These are phyloP conservation scores for Leucophenga montana DNA, from an alignment of 2,888 invertebrate genomes.

Conservation along the genomic window DNA sequence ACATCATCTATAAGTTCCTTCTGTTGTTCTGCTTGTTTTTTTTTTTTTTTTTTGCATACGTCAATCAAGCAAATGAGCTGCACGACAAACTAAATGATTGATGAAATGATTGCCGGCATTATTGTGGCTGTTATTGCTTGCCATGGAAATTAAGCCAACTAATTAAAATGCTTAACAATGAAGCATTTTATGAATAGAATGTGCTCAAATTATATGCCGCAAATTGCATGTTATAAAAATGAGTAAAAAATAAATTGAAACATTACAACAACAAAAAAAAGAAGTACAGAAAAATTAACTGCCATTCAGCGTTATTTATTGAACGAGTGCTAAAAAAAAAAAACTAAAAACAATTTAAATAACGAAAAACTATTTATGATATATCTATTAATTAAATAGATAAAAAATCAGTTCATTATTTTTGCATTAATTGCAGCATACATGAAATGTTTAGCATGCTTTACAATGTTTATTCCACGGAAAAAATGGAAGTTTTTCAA, in stretches of 20 bases:
- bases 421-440: no score
- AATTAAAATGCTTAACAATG: conserved; percentile 53
- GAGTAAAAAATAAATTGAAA: conserved; percentile 55
- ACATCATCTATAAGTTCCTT: not conserved
- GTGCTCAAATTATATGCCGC: not conserved
- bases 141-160: conserved; percentile 58
- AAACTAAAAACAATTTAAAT: no score
- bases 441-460: no score
- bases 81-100: conserved; percentile 6
- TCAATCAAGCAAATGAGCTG: not conserved
- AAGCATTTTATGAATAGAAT: conserved; percentile 37
- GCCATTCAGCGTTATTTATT: not conserved
- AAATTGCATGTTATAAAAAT: conserved; percentile 49
- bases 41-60: not conserved
- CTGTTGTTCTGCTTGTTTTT: no score
- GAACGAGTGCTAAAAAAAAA: not conserved
- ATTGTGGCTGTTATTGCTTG: not conserved
- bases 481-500: no score
- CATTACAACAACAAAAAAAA: not conserved
- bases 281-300: not conserved
- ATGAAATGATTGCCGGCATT: conserved; percentile 18
- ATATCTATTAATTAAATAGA: no score
- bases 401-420: no score
- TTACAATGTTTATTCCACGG: no score
- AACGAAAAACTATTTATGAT: no score